Percentiles rank a stretch among this genome's conserved stretches.
phyloP scores from a whole-genome alignment of 2,113 vertebrate genomes.

The Heloderma charlesbogerti region DNA sequence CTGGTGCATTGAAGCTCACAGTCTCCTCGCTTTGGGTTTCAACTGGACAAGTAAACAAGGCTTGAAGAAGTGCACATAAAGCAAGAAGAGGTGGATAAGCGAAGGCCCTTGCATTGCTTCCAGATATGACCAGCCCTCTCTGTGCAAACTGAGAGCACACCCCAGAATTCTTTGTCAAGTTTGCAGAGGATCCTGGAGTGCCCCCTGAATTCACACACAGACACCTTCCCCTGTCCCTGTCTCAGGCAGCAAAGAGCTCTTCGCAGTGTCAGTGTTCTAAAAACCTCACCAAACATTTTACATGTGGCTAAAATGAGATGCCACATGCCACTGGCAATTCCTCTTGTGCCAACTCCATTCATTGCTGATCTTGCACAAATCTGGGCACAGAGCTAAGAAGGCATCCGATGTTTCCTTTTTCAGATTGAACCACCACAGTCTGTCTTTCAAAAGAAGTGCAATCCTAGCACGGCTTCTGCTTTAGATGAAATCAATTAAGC shows the following conservation, averaged over 20 bases:
- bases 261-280: background rate
- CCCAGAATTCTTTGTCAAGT: background rate
- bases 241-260: background rate
- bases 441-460: background rate
- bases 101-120: background rate
- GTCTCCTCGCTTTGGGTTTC: background rate
- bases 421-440: background rate
- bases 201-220: too few relatives aligned
- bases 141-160: background rate
- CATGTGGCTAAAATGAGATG: too few relatives aligned
- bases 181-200: background rate
- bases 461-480: background rate
- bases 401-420: background rate
- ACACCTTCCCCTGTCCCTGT: background rate
- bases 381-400: background rate
- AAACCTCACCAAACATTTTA: background rate
- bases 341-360: too few relatives aligned
- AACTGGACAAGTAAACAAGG: background rate
- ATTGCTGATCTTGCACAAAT: background rate
- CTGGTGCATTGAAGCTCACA: too few relatives aligned
- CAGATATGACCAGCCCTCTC: background rate
- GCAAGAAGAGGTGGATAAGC: background rate
- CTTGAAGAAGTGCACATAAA: background rate
- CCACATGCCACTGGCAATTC: too few relatives aligned
- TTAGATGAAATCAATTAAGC: background rate